phyloP scores from a whole-genome alignment of 2,113 vertebrate species.

The Sigmodon hispidus region DNA sequence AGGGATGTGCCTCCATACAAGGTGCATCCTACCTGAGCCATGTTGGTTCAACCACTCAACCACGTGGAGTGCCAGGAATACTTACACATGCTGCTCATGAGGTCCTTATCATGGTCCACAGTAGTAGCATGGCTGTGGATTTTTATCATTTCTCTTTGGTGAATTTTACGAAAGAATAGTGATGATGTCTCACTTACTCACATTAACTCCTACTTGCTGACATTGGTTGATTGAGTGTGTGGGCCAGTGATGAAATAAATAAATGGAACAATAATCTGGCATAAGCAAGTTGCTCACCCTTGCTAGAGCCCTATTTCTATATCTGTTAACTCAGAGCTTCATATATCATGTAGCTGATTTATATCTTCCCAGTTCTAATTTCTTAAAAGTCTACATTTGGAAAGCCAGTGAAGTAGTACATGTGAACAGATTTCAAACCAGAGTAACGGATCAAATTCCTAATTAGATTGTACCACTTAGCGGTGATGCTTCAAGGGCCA shows the following conservation, averaged over 20 bases:
- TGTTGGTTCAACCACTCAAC: no score
- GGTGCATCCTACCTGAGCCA: no score
- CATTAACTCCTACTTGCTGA: not conserved
- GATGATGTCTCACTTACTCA: not conserved
- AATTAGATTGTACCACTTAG: not conserved
- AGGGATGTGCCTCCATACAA: no score
- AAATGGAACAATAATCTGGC: not conserved
- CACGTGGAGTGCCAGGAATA: no score
- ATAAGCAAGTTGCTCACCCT: not conserved
- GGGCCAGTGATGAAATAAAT: not conserved
- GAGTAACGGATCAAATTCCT: not conserved
- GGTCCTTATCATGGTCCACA: not conserved
- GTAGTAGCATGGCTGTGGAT: not conserved
- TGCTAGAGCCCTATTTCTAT: not conserved
- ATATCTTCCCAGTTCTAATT: not conserved
- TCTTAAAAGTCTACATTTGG: conserved; percentile 27
- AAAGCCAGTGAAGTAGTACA: not conserved
- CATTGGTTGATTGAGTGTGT: not conserved
- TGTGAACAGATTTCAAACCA: conserved; percentile 6
- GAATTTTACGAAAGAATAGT: not conserved
- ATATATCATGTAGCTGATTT: not conserved
- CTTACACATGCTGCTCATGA: not conserved
- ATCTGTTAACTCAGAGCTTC: not conserved
- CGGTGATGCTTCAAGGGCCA: not conserved
- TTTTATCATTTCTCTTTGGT: no score